Evolutionary conservation across 1,140 invertebrate species (phyloP).

Genomic region (Drosophila sp.): DNA sequence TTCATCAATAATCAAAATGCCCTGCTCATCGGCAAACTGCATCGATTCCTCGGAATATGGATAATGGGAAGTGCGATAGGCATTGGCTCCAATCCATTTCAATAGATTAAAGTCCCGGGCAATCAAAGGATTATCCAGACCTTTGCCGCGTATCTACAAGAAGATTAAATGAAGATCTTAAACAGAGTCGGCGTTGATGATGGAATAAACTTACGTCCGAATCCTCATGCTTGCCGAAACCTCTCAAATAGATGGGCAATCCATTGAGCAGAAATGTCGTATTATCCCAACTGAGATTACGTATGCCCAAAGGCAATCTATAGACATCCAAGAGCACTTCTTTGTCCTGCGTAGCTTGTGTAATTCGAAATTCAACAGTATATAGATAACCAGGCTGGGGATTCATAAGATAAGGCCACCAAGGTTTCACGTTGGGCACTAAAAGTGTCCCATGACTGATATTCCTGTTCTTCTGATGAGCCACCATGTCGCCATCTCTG

Average conservation of each 20-base stretch:
- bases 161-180: conserved; percentile 23
- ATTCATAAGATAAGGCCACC: conserved; percentile 97
- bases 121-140: conserved; percentile 93
- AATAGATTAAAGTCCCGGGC: conserved; percentile 96
- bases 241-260: conserved; percentile 93
- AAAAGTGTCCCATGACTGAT: conserved; percentile 84
- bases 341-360: conserved; percentile 41
- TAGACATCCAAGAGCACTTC: conserved; percentile 89
- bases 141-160: conserved; percentile 91
- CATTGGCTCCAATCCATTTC: conserved; percentile 97
- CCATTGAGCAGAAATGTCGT: conserved; percentile 92
- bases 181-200: not conserved
- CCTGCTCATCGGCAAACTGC: conserved; percentile 95
- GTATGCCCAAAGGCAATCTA: conserved; percentile 92
- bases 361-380: conserved; percentile 83
- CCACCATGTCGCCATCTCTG: conserved; percentile 39
- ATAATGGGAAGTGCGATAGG: conserved; percentile 98
- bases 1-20: conserved; percentile 98
- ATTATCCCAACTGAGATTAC: conserved; percentile 90
- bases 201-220: conserved; percentile 87
- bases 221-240: conserved; percentile 98
- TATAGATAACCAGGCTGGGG: conserved; percentile 92
- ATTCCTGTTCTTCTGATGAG: conserved; percentile 44
- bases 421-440: conserved; percentile 90
- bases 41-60: conserved; percentile 99